Conservation (phyloP, 2,888 invertebrate genomes). For the Caradrina kadenii region DNA sequence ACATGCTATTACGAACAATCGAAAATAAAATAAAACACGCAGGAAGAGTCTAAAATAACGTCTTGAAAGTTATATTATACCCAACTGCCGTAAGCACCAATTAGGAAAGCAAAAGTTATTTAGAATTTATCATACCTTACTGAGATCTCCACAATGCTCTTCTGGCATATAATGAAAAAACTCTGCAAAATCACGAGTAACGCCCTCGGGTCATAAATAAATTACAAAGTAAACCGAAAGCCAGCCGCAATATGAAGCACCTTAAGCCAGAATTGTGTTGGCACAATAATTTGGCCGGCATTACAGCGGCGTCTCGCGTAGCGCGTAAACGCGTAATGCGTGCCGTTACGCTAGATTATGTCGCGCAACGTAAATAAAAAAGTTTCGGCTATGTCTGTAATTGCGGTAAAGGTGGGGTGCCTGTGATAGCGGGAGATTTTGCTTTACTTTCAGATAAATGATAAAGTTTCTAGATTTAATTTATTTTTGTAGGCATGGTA, state of each 20-base stretch:
- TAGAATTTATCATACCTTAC: background rate
- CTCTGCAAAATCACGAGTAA: background rate
- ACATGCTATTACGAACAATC: too few species aligned
- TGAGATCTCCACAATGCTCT: background rate
- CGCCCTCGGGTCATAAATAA: slow-evolving; percentile 40
- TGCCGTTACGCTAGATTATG: slow-evolving; percentile 56
- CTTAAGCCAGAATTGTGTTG: slow-evolving; percentile 18
- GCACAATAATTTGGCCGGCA: slow-evolving; percentile 36
- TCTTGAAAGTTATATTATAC: too few species aligned
- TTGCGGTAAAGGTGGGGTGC: slow-evolving; percentile 49
- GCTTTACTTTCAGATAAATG: background rate
- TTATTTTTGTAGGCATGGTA: too few species aligned
- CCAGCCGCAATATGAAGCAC: slow-evolving; percentile 29
- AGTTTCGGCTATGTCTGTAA: slow-evolving; percentile 58
- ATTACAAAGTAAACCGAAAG: slow-evolving; percentile 42
- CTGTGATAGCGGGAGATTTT: background rate
- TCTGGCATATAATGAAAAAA: background rate
- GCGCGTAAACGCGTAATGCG: slow-evolving; percentile 58
- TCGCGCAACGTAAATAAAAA: slow-evolving; percentile 62
- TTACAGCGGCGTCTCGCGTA: slow-evolving; percentile 40
- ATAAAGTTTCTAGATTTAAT: too few species aligned
- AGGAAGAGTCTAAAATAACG: too few species aligned
- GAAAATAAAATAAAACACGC: too few species aligned
- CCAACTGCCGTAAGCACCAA: too few species aligned
- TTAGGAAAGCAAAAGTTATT: too few species aligned